Evolutionary conservation across 2,113 vertebrate species (phyloP).

Genomic region (Aramus guarauna): DNA sequence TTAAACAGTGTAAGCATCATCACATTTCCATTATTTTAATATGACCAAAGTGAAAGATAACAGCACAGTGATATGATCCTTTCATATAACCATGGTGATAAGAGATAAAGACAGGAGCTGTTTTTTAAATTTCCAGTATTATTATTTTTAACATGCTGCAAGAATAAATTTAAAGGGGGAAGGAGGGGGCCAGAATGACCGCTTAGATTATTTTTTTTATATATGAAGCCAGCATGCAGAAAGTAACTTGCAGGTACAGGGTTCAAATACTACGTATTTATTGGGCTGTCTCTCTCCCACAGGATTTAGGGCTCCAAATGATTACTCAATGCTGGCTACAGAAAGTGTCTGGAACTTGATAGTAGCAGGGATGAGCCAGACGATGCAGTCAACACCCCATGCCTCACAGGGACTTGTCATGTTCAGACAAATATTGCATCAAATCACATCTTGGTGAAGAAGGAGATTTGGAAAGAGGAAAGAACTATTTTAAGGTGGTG

Average conservation of each 20-base stretch:
- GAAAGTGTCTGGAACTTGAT: neutral
- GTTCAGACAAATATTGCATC: neutral
- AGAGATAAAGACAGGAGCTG: neutral
- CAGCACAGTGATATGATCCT: neutral
- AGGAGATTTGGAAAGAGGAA: neutral
- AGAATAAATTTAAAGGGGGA: neutral
- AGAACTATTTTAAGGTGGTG: neutral
- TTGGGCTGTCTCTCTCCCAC: neutral
- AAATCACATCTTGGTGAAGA: neutral
- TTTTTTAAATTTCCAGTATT: neutral
- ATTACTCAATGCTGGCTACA: neutral
- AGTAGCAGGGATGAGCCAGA: neutral
- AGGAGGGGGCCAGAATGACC: neutral
- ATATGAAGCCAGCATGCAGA: neutral
- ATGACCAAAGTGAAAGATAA: neutral
- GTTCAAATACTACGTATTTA: neutral
- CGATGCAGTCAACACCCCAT: neutral
- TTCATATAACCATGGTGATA: constrained; percentile 10
- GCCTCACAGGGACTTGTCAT: neutral
- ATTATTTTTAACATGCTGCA: neutral
- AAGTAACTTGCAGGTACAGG: neutral
- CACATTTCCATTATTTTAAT: constrained; percentile 37
- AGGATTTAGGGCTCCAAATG: neutral
- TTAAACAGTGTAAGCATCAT: neutral
- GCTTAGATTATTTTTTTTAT: neutral